phyloP scores from a whole-genome alignment of 2,797 vertebrate species.

The Lophotriccus pileatus region DNA sequence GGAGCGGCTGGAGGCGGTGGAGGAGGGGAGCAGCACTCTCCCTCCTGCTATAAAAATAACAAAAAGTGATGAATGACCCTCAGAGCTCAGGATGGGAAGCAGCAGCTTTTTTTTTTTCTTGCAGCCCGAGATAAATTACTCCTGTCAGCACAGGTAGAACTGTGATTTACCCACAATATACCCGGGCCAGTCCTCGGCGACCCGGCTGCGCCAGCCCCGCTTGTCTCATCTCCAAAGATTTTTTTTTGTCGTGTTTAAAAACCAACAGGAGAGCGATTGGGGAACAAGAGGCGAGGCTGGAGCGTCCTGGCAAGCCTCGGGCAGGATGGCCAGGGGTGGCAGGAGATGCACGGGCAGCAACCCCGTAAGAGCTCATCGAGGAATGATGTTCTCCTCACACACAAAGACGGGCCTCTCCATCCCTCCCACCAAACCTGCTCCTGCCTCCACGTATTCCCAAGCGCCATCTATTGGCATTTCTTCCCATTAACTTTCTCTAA shows the following conservation, averaged over 20 bases:
- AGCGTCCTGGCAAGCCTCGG: not conserved
- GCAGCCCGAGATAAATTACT: constrained; percentile 69
- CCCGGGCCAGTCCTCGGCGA: constrained; percentile 14
- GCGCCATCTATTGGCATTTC: constrained; percentile 30
- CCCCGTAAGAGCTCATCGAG: fast-evolving
- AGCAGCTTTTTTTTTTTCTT: constrained; percentile 42
- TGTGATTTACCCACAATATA: constrained; percentile 53
- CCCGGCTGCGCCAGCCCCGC: not conserved
- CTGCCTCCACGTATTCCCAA: not conserved
- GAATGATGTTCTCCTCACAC: fast-evolving
- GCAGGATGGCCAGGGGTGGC: not conserved
- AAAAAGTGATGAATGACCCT: constrained; percentile 73
- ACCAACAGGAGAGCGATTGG: not conserved
- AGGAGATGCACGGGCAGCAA: not conserved
- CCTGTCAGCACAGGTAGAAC: constrained; percentile 53
- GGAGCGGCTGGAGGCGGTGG: not conserved
- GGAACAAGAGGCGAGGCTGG: not conserved
- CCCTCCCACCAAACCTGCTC: fast-evolving
- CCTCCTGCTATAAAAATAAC: constrained; percentile 66
- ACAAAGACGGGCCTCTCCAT: not conserved
- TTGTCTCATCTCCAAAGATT: constrained; percentile 26
- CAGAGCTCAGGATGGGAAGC: constrained; percentile 55
- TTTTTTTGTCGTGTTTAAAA: not conserved
- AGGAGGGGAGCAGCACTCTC: not conserved
- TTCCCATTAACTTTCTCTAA: not conserved